Conservation (phyloP, 1,140 invertebrate species). For the Hyphantria cunea region DNA sequence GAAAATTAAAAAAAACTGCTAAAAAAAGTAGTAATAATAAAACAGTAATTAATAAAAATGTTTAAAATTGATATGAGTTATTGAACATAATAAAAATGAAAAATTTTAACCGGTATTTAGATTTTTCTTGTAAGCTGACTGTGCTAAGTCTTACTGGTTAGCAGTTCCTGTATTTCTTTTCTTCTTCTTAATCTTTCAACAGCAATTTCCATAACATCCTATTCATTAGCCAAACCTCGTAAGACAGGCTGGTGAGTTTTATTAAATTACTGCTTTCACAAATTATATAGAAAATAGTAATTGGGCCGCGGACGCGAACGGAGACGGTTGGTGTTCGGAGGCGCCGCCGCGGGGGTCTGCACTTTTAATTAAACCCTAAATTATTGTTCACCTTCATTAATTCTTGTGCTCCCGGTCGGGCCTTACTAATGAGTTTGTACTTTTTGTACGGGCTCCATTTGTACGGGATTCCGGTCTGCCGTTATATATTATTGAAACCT, state of each 20-base stretch:
- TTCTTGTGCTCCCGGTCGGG: slow-evolving; percentile 69
- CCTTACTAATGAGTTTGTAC: slow-evolving; percentile 74
- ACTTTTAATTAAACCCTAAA: slow-evolving; percentile 80
- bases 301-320: slow-evolving; percentile 41
- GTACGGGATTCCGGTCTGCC: slow-evolving; percentile 28
- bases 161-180: too few species aligned
- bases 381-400: slow-evolving; percentile 79
- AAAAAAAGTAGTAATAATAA: too few species aligned
- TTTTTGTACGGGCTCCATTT: slow-evolving; percentile 62
- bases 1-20: too few species aligned
- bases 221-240: neutral
- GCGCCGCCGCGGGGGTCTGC: slow-evolving; percentile 65
- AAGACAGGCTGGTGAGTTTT: slow-evolving; percentile 51
- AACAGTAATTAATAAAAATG: too few species aligned
- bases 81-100: too few species aligned
- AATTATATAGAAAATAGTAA: slow-evolving; percentile 77
- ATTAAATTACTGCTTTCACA: slow-evolving; percentile 78
- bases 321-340: slow-evolving; percentile 33
- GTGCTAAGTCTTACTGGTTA: too few species aligned
- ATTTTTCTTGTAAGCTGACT: too few species aligned
- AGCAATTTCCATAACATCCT: too few species aligned
- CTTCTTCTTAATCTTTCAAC: too few species aligned
- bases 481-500: slow-evolving; percentile 5
- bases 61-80: too few species aligned
- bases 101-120: too few species aligned